Evolutionary conservation across 2,888 invertebrate genomes (phyloP), one percentile per base, ranked within the genome.

Genomic region (Zygogramma bicolorata): DNA sequence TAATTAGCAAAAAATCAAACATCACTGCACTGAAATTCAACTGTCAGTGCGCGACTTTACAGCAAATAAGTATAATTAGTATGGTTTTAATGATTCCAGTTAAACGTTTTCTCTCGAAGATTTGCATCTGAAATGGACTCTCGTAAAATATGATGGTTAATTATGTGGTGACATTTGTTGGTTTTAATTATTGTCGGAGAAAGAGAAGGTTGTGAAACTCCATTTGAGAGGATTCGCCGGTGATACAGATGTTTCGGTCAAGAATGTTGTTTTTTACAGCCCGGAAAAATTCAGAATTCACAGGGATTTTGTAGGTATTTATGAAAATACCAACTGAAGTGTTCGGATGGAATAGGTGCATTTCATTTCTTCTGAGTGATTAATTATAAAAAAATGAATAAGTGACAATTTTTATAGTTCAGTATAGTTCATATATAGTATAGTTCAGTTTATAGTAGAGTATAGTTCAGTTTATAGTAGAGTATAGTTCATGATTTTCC

Each of bases 71-170:
- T 53, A 15, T 25, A 53, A 53, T 53, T 53, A 53, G 6, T 27
- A 53, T 53, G 27, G 27, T 27, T 53, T 53, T 27, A 53, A 53
- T 25, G 27, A 27, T 27, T 27, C 27, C 3, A 46, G 20, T 53
- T n/a, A 53, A 53, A 53, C n/a, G 53, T 53, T 25, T 53, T 27
- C n/a, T 25, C 13, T 53, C 53, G 7, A 27, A 53, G 53, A 22
- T 27, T 53, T 53, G 53, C 53, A 2, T 27, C 10, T 27, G 27
- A 53, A 53, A 53, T 53, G 27, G 25, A n/a, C 53, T 53, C 13
- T 53, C 22, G 53, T 53, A 53, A 53, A 53, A 53, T 53, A 53
- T 27, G 53, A n/a, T n/a, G n/a, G 25, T 22, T 27, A 53, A 25
- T 53, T 53, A 53, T 27, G n/a, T 25, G n/a, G 4, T 27, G 53